These are phyloP conservation scores for Scaptomyza reducta DNA, from an alignment of 2,888 invertebrate genomes.

Conservation along the genomic window DNA sequence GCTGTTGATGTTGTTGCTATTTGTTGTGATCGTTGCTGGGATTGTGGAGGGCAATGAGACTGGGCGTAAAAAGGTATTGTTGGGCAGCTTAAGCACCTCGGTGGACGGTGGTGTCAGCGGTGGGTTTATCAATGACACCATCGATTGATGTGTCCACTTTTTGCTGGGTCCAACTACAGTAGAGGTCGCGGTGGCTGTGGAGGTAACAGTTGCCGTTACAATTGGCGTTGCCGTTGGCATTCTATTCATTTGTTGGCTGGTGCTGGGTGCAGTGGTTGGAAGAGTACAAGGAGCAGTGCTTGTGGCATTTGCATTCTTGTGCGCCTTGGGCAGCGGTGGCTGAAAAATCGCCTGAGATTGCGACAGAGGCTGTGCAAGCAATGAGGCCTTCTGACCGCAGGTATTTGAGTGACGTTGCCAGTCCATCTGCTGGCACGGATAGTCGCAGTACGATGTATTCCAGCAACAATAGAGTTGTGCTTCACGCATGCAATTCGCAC, in stretches of 20 bases:
- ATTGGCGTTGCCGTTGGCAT: constrained; percentile 11
- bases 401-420: constrained; percentile 90
- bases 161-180: constrained; percentile 35
- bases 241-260: constrained; percentile 38
- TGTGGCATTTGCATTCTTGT: constrained; percentile 17
- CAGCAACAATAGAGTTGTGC: constrained; percentile 97
- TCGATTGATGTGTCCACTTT: constrained; percentile 58
- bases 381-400: constrained; percentile 45
- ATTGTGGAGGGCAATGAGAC: constrained; percentile 55
- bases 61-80: constrained; percentile 80
- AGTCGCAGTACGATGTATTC: constrained; percentile 97
- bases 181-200: neutral
- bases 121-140: constrained; percentile 49
- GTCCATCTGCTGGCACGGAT: constrained; percentile 93
- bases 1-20: constrained; percentile 30
- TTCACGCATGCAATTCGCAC: constrained; percentile 93
- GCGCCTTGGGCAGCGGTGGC: constrained; percentile 17
- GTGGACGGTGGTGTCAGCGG: constrained; percentile 51
- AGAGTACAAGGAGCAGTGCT: neutral
- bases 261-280: neutral
- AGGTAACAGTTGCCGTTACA: constrained; percentile 9
- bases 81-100: constrained; percentile 79
- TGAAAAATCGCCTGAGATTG: constrained; percentile 20
- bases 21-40: constrained; percentile 23
- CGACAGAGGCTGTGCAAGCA: constrained; percentile 17